Conservation (phyloP, 2,888 invertebrate species). For the Imbricaverruca yamaguchii region DNA sequence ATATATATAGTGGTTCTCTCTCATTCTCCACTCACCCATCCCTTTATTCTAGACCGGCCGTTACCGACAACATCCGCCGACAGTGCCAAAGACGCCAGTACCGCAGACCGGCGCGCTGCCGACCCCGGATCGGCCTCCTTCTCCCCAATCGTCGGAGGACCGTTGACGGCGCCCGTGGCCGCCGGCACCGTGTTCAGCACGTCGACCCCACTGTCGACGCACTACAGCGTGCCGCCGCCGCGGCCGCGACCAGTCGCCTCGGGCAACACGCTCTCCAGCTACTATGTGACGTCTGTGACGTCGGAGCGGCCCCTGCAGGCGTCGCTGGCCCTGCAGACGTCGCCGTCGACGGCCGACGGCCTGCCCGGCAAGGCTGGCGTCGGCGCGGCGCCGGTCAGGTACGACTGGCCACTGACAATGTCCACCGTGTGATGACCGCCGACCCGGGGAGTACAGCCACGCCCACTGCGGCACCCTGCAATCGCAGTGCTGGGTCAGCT, state of each 20-base stretch:
- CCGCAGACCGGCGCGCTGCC: background rate
- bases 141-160: background rate
- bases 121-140: background rate
- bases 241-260: background rate
- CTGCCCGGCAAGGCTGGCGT: background rate
- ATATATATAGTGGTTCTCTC: too few species aligned
- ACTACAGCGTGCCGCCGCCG: background rate
- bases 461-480: too few species aligned
- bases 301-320: background rate
- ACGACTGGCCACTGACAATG: background rate
- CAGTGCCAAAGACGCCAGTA: too few species aligned
- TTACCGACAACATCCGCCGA: too few species aligned
- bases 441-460: background rate
- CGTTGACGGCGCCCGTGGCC: background rate
- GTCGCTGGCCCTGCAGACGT: background rate
- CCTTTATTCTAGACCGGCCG: too few species aligned
- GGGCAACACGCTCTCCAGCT: conserved; percentile 7
- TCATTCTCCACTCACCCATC: too few species aligned
- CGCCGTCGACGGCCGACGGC: background rate
- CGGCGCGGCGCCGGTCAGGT: background rate
- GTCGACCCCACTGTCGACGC: background rate
- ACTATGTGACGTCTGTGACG: background rate
- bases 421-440: background rate
- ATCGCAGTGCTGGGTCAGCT: too few species aligned
- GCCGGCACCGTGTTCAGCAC: background rate